Evolutionary conservation across 2,797 vertebrate species (phyloP), one percentile per base, ranked within the genome.

Genomic region (Phalloptychus januarius): DNA sequence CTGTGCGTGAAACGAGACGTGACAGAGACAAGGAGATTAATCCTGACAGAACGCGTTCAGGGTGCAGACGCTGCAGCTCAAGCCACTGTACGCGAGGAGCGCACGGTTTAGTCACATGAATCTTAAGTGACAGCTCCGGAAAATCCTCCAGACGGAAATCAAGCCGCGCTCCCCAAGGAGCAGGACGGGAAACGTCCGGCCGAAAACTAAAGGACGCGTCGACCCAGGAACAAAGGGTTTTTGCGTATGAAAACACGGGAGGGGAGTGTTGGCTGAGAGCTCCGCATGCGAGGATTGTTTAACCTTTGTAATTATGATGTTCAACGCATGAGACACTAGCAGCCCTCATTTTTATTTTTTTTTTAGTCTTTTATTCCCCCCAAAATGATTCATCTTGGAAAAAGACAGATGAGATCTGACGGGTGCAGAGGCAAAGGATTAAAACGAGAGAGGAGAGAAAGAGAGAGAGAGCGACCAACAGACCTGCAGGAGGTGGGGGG

Each of bases 401-500:
- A 79, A 61, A 77, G 87, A 93, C 77, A 46, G 87, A 94, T 93
- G 18, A 12, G n/a, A 94, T 92, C 38, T 90, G 92, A 94, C 85
- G 46, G 87, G 89, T 90, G 90, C 88, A 90, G 84, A 90, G 92
- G 92, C 79, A 84, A 85, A 92, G 80, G 90, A 75, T 42, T 38
- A 75, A 36, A 71, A n/a, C 77, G 42, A 73, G 75, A 70, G 67
- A 69, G 48, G 28, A 46, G 12, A 16, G 33, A 7, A 36, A 40
- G 12, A 16, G 7, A 44, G 44, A 36, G 46, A 25, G 36, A 28
- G 46, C 67, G 15, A 40, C 20, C 10, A 73, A 40, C 25, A 74
- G 72, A 96, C 96, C 95, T 95, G 91, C 88, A 84, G 94, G 87
- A 82, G 88, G 31, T 74, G 85, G 70, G 74, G 92, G 23, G 75